These are phyloP conservation scores for Hyla sarda DNA, from an alignment of 2,113 vertebrate genomes.

Conservation along the genomic window DNA sequence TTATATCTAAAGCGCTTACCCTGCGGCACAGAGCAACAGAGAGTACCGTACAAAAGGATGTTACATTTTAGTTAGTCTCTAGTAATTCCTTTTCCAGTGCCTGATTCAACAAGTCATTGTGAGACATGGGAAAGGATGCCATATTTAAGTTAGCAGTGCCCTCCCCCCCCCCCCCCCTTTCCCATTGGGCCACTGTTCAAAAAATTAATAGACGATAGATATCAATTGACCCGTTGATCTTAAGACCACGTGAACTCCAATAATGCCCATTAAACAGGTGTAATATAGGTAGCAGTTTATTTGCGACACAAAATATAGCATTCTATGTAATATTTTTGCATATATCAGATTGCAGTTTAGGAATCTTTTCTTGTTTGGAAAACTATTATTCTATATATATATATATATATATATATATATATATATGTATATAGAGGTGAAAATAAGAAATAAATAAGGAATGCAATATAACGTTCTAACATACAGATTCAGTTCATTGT, in stretches of 20 bases:
- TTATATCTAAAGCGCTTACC: too few species aligned
- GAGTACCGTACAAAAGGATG: too few species aligned
- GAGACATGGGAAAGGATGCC: too few species aligned
- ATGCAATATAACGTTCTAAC: not conserved
- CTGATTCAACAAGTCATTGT: too few species aligned
- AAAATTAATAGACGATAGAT: not conserved
- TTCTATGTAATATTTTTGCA: constrained; percentile 16
- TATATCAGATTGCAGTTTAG: constrained; percentile 24
- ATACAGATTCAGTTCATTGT: not conserved
- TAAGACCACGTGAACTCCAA: not conserved
- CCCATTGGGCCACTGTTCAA: too few species aligned
- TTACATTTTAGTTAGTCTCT: too few species aligned
- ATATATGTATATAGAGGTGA: not conserved
- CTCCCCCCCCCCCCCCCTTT: too few species aligned
- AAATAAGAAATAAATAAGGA: not conserved
- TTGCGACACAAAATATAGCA: constrained; percentile 33
- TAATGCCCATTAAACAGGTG: not conserved
- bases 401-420: not conserved
- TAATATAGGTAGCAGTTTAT: constrained; percentile 43
- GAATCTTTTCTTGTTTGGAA: constrained; percentile 7
- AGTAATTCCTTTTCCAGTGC: too few species aligned
- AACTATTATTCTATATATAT: constrained; percentile 38
- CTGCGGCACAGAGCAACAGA: too few species aligned
- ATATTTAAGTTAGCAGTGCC: too few species aligned
- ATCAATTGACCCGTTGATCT: not conserved